A percentile compares a stretch with the other conserved stretches of the same genome.
These are phyloP conservation scores for Herpailurus yagouaroundi DNA, from an alignment of 2,113 vertebrate genomes.

Conservation along the genomic window DNA sequence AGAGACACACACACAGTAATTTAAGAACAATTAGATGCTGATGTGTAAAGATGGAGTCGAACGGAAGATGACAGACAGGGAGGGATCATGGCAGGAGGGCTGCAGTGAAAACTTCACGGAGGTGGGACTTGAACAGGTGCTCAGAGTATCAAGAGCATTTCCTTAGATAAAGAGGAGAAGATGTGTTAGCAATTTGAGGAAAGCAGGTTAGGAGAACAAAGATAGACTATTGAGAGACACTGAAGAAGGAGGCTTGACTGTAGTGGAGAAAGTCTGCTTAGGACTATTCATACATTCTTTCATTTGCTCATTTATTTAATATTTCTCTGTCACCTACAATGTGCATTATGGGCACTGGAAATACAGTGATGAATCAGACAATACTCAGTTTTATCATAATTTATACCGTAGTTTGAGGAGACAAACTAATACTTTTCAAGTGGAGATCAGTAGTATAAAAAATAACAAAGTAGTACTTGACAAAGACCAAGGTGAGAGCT, in stretches of 20 bases:
- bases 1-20: not conserved
- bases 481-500: not conserved
- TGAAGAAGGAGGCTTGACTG: not conserved
- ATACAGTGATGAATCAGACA: not conserved
- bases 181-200: not conserved
- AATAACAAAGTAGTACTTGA: not conserved
- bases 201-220: not conserved
- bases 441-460: not conserved
- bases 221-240: not conserved
- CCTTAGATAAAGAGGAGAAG: not conserved
- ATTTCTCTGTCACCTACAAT: not conserved
- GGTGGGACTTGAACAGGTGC: not conserved
- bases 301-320: not conserved
- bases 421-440: not conserved
- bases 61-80: not conserved
- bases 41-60: not conserved
- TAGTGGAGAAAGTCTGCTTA: not conserved
- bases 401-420: conserved; percentile 44
- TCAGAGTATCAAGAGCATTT: not conserved
- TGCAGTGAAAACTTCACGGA: not conserved
- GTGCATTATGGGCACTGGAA: not conserved
- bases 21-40: not conserved
- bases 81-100: not conserved
- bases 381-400: not conserved
- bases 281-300: not conserved